Percentiles rank a stretch among this genome's conserved stretches.
phyloP scores from a whole-genome alignment of 2,888 invertebrate genomes.

The Rhingia campestris region DNA sequence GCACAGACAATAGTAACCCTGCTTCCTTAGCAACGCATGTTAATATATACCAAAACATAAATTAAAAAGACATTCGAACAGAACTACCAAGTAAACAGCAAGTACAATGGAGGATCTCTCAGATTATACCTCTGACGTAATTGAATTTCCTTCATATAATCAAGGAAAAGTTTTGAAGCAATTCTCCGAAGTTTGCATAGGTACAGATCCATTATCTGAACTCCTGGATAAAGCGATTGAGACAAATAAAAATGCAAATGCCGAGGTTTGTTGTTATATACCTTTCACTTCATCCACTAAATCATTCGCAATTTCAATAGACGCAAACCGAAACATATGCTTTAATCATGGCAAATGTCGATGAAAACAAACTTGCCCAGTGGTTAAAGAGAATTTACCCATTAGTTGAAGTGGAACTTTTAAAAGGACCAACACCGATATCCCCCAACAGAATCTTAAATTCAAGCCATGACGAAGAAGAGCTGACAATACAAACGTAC shows the following conservation, averaged over 20 bases:
- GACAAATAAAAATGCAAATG: conserved; percentile 76
- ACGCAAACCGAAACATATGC: conserved; percentile 82
- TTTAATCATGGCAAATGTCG: conserved; percentile 72
- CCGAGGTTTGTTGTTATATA: conserved; percentile 61
- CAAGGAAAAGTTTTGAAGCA: conserved; percentile 80
- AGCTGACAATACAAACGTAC: conserved; percentile 78
- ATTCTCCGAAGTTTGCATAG: conserved; percentile 78
- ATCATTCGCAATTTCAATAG: conserved; percentile 71
- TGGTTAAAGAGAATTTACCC: conserved; percentile 84
- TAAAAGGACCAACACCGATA: conserved; percentile 80
- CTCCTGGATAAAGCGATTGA: conserved; percentile 75
- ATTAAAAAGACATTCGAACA: background rate
- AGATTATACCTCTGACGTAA: conserved; percentile 82
- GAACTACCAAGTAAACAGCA: background rate
- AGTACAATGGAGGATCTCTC: conserved; percentile 82
- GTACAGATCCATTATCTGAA: conserved; percentile 78
- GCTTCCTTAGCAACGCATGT: background rate
- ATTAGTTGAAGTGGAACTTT: conserved; percentile 82
- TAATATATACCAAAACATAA: background rate
- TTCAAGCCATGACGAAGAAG: conserved; percentile 59
- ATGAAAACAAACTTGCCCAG: conserved; percentile 83
- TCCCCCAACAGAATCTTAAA: conserved; percentile 54
- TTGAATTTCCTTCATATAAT: conserved; percentile 83
- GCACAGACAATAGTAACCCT: background rate
- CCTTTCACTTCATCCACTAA: background rate